Conservation (phyloP, 1,140 invertebrate species). For the Lamellibrachia luymesi region DNA sequence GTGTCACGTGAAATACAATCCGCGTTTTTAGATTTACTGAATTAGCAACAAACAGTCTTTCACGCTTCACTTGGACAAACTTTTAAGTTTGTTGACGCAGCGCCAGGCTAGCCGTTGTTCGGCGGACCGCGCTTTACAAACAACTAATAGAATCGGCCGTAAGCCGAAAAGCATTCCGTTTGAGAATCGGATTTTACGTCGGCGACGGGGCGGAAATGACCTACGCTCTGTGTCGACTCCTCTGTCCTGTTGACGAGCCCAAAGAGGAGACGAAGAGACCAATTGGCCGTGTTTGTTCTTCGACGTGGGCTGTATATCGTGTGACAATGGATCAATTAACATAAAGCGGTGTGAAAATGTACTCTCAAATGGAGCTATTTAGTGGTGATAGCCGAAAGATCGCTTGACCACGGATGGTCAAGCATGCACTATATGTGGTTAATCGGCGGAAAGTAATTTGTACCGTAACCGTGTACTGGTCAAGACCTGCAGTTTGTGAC, state of each 20-base stretch:
- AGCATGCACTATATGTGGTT: background rate
- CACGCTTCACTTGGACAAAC: background rate
- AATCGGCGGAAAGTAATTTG: background rate
- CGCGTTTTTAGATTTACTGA: background rate
- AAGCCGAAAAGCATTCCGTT: background rate
- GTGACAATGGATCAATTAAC: background rate
- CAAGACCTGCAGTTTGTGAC: background rate
- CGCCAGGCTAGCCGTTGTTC: background rate
- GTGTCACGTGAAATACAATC: background rate
- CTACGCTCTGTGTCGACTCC: background rate
- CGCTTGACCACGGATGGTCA: background rate
- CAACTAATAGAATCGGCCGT: background rate
- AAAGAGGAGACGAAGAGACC: background rate
- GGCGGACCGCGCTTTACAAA: background rate
- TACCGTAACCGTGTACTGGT: background rate
- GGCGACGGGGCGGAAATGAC: background rate
- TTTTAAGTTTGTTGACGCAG: constrained; percentile 1
- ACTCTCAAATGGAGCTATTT: background rate
- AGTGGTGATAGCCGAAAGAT: background rate
- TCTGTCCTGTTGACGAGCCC: background rate
- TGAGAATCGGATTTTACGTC: background rate
- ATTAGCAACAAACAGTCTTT: constrained; percentile 5
- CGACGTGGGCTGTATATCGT: background rate
- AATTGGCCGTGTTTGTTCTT: constrained; percentile 4
- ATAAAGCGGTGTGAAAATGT: background rate